A percentile compares a stretch with the other conserved stretches of the same genome.
phyloP scores from a whole-genome alignment of 2,888 invertebrate species.

The Leptogaster cylindrica region DNA sequence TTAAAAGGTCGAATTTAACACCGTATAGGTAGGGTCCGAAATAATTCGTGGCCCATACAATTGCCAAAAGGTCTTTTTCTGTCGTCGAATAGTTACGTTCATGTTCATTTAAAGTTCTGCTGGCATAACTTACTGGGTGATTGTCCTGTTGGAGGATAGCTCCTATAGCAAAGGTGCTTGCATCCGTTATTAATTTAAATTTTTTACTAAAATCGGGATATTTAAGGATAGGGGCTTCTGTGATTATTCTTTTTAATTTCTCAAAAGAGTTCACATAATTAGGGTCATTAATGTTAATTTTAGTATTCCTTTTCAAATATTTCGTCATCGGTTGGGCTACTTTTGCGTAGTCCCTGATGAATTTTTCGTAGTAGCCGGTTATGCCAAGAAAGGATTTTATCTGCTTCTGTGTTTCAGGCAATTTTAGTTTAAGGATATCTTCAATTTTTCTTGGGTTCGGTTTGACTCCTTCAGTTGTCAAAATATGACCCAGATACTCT shows the following conservation, averaged over 20 bases:
- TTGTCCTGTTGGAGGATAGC: background rate
- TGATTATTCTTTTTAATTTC: conserved; percentile 16
- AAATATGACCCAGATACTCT: too few relatives aligned
- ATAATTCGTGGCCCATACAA: too few relatives aligned
- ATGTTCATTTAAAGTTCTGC: conserved; percentile 1
- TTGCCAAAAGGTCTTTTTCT: conserved; percentile 1
- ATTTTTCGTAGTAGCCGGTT: background rate
- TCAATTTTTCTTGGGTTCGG: too few relatives aligned
- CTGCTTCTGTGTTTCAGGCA: too few relatives aligned
- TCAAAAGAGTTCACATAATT: conserved; percentile 2
- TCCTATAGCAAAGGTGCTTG: conserved; percentile 14
- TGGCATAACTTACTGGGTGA: background rate
- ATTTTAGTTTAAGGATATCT: too few relatives aligned
- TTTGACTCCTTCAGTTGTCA: too few relatives aligned
- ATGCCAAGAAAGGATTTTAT: background rate
- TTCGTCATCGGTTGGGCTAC: background rate
- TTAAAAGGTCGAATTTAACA: background rate
- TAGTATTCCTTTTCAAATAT: background rate
- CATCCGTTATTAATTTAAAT: conserved; percentile 19
- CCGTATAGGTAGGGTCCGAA: too few relatives aligned
- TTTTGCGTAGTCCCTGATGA: background rate
- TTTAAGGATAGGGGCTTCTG: conserved; percentile 2
- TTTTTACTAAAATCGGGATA: conserved; percentile 1
- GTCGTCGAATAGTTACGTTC: background rate
- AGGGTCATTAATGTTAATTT: background rate